These are phyloP conservation scores for Merluccius polli DNA, from an alignment of 2,797 vertebrate species.

Conservation along the genomic window DNA sequence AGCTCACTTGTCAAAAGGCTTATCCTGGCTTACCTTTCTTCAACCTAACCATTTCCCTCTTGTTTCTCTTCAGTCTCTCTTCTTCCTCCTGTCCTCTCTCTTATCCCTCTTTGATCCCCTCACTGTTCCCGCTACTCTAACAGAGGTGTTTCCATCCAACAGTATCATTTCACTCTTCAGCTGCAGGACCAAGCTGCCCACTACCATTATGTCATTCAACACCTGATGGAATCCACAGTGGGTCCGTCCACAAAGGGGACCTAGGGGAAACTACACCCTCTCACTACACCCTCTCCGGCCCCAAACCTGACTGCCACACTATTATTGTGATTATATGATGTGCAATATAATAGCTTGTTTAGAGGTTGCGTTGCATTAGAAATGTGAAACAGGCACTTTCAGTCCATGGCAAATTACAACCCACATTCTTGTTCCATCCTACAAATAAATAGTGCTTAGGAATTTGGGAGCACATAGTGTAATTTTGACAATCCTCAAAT, in stretches of 20 bases:
- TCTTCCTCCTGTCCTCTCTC: constrained; percentile 61
- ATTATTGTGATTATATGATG: background rate
- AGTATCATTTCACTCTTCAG: constrained; percentile 67
- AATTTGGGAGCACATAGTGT: constrained; percentile 39
- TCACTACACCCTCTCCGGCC: constrained; percentile 28
- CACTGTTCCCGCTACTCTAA: constrained; percentile 56
- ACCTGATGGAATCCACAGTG: constrained; percentile 58
- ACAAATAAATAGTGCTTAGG: constrained; percentile 53
- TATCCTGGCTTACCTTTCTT: constrained; percentile 70
- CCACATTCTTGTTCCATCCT: constrained; percentile 39
- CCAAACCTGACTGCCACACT: background rate
- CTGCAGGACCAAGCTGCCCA: constrained; percentile 61
- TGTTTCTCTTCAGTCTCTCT: constrained; percentile 68
- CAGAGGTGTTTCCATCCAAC: constrained; percentile 60
- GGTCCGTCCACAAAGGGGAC: constrained; percentile 27
- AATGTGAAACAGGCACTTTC: constrained; percentile 3
- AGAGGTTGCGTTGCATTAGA: background rate
- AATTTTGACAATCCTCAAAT: constrained; percentile 56
- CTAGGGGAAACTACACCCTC: constrained; percentile 23
- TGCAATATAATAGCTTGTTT: background rate
- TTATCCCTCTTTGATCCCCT: constrained; percentile 66
- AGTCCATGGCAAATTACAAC: constrained; percentile 27
- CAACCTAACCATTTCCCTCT: constrained; percentile 63
- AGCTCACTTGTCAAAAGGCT: constrained; percentile 70
- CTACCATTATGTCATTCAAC: constrained; percentile 69